A percentile compares a stretch with the other conserved stretches of the same genome.
Conservation (phyloP, 2,888 invertebrate genomes). For the Spisula subtruncata region DNA sequence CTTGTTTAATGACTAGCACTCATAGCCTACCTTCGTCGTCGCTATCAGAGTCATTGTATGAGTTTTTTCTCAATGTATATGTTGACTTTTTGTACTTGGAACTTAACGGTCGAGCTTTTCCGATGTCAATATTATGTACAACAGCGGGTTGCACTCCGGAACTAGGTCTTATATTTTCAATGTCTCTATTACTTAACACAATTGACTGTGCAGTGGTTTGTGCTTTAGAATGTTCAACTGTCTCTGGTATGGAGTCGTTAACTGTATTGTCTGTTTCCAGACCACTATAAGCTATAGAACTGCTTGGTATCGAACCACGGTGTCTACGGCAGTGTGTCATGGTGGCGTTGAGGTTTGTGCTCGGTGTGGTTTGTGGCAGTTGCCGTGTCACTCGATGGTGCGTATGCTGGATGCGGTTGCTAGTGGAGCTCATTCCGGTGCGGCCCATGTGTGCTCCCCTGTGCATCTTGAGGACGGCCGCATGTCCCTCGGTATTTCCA, state of each 20-base stretch:
- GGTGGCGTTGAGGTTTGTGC: neutral
- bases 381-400: neutral
- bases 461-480: constrained; percentile 30
- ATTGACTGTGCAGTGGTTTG: neutral
- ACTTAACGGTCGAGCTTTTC: neutral
- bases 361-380: neutral
- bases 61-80: neutral
- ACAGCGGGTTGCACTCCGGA: neutral
- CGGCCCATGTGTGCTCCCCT: constrained; percentile 30
- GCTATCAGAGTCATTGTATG: neutral
- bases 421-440: neutral
- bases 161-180: neutral
- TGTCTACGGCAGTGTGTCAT: neutral
- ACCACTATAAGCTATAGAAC: neutral
- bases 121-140: neutral
- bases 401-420: neutral
- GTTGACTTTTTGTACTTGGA: neutral
- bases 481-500: constrained; percentile 37
- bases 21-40: neutral
- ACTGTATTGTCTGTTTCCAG: neutral
- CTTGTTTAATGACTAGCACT: neutral
- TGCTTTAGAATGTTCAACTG: neutral
- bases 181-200: neutral
- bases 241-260: neutral
- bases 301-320: constrained; percentile 11